phyloP scores from a whole-genome alignment of 2,113 vertebrate genomes.

The Dicentrarchus labrax region DNA sequence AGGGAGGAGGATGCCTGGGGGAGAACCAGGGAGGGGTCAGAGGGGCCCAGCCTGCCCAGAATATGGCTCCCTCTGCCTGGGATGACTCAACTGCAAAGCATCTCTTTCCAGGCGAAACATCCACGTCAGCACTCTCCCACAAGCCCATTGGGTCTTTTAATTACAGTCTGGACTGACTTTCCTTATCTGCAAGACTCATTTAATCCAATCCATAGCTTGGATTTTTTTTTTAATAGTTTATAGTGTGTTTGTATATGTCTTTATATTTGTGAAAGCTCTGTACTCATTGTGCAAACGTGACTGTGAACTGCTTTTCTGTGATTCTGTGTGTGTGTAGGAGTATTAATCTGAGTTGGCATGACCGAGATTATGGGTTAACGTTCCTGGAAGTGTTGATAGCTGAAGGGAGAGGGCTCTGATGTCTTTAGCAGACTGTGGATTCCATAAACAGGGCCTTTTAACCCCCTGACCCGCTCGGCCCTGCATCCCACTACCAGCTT shows the following conservation, averaged over 20 bases:
- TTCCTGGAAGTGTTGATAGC: constrained; percentile 53
- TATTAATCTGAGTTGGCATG: constrained; percentile 30
- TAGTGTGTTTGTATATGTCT: neutral
- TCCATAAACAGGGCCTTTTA: constrained; percentile 62
- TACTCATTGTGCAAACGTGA: neutral
- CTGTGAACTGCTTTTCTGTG: neutral
- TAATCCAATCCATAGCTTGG: neutral
- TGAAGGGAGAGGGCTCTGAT: constrained; percentile 55
- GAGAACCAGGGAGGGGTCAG: constrained; percentile 57
- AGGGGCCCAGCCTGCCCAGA: constrained; percentile 57
- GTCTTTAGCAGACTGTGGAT: constrained; percentile 63
- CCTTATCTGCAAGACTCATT: constrained; percentile 31
- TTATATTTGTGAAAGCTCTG: neutral
- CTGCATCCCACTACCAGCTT: constrained; percentile 45
- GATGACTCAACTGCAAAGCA: constrained; percentile 80
- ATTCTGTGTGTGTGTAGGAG: neutral
- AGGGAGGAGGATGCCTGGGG: constrained; percentile 40
- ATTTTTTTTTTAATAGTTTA: neutral
- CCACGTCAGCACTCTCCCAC: constrained; percentile 72
- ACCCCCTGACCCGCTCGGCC: constrained; percentile 25
- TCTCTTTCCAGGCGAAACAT: constrained; percentile 64
- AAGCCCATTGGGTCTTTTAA: constrained; percentile 43
- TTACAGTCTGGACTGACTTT: constrained; percentile 13
- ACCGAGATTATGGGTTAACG: neutral
- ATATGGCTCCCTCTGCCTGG: constrained; percentile 52